A percentile compares a stretch with the other conserved stretches of the same genome.
Conservation (phyloP, 2,888 invertebrate genomes). For the Pristionchus entomophagus region DNA sequence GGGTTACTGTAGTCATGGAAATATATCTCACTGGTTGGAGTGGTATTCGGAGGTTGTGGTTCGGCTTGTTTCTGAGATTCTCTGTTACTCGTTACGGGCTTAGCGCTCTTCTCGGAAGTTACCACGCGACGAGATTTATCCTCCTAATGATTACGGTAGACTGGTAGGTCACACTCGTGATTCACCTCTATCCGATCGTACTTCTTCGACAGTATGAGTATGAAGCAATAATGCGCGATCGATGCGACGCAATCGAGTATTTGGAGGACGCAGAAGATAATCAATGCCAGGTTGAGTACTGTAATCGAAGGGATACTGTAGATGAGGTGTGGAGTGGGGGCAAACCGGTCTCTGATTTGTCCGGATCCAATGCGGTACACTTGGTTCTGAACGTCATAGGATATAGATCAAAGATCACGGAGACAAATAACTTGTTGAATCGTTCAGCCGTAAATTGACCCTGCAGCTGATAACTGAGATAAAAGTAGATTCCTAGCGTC, state of each 20-base stretch:
- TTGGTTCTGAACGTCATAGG: neutral
- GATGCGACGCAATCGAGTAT: neutral
- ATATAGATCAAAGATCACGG: neutral
- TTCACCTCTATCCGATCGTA: neutral
- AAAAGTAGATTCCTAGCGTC: neutral
- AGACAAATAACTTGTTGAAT: neutral
- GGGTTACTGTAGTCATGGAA: neutral
- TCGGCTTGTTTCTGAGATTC: conserved; percentile 20
- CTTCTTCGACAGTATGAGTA: neutral
- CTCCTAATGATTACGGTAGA: neutral
- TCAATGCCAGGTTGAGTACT: neutral
- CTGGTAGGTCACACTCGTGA: neutral
- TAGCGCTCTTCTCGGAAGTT: neutral
- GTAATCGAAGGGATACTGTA: neutral
- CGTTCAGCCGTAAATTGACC: too few species aligned
- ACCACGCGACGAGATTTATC: neutral
- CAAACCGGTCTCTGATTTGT: neutral
- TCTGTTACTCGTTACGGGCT: neutral
- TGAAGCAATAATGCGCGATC: neutral
- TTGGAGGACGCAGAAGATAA: neutral
- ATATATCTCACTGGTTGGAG: neutral
- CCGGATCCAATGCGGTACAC: neutral
- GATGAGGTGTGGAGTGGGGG: neutral
- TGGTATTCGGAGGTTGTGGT: neutral
- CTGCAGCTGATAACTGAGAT: neutral